Evolutionary conservation across 2,113 vertebrate species (phyloP).

Genomic region (Empidonax traillii): DNA sequence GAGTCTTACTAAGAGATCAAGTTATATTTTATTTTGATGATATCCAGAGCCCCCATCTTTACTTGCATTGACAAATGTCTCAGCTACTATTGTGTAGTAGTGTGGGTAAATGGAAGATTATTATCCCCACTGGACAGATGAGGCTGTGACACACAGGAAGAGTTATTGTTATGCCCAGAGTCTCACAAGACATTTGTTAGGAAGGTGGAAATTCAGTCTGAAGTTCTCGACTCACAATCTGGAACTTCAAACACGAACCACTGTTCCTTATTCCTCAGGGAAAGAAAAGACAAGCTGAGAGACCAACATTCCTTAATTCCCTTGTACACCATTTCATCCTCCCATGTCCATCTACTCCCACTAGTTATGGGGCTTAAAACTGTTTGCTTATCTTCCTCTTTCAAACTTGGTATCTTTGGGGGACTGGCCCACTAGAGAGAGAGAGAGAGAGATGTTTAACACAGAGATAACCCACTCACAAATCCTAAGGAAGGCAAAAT

Average conservation of each 20-base stretch:
- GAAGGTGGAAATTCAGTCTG: background rate
- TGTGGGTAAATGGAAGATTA: background rate
- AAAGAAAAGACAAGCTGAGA: background rate
- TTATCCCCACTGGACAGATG: background rate
- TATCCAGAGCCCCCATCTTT: background rate
- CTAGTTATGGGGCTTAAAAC: background rate
- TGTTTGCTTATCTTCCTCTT: constrained; percentile 2
- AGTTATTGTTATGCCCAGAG: background rate
- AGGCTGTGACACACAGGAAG: background rate
- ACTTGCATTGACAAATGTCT: background rate
- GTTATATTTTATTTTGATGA: background rate
- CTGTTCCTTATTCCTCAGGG: background rate
- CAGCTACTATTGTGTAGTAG: background rate
- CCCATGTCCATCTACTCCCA: background rate
- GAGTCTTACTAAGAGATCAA: background rate
- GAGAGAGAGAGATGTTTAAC: background rate
- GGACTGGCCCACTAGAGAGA: background rate
- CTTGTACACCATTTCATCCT: background rate
- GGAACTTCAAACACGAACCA: background rate
- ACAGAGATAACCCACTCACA: constrained; percentile 21
- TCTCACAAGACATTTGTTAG: background rate
- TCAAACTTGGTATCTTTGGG: background rate
- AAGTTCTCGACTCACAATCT: background rate
- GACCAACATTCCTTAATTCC: background rate
- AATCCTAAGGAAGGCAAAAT: background rate